Percentiles rank a stretch among this genome's conserved stretches.
phyloP scores from a whole-genome alignment of 2,113 vertebrate species.

The Odocoileus hemionus region DNA sequence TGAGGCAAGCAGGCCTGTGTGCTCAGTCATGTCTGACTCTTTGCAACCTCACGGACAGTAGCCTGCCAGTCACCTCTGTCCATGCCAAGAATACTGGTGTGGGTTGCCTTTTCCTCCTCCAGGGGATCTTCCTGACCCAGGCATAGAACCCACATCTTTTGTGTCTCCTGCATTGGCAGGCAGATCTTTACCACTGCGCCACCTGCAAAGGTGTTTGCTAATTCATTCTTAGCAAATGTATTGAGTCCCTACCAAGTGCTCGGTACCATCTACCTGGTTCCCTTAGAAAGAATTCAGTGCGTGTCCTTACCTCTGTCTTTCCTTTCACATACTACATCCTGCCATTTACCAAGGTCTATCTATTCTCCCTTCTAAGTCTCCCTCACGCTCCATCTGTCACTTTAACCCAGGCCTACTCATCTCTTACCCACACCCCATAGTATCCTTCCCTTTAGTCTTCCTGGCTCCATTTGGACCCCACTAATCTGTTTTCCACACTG shows the following conservation, averaged over 20 bases:
- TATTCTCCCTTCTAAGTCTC: not conserved
- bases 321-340: not conserved
- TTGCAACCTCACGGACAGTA: not conserved
- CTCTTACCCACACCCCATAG: not conserved
- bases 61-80: not conserved
- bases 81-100: not conserved
- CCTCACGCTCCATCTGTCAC: not conserved
- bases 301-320: not conserved
- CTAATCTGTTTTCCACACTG: not conserved
- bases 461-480: not conserved
- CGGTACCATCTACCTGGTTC: not conserved
- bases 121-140: not conserved
- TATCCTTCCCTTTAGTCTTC: not conserved
- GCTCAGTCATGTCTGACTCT: not conserved
- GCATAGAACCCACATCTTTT: not conserved
- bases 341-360: not conserved
- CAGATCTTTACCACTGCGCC: not conserved
- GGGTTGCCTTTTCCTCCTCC: not conserved
- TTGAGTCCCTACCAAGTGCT: not conserved
- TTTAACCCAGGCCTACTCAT: not conserved
- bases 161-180: not conserved
- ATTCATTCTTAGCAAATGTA: not conserved
- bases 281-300: not conserved
- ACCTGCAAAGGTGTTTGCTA: not conserved
- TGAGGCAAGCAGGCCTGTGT: not conserved